Percentiles rank a stretch among this genome's conserved stretches.
phyloP scores from a whole-genome alignment of 2,797 vertebrate genomes.

The Chrysocyon brachyurus region DNA sequence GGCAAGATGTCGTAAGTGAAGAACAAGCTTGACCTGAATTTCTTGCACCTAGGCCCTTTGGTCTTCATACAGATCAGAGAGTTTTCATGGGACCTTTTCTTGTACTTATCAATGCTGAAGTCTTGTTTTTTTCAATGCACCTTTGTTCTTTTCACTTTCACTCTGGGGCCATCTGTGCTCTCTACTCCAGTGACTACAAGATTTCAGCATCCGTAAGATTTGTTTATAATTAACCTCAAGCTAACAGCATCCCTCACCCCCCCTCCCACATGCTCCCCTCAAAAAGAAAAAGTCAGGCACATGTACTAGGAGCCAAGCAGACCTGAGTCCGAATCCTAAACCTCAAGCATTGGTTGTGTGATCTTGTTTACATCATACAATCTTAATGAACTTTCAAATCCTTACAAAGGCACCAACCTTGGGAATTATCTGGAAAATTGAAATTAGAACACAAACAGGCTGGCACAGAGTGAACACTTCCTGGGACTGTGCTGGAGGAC shows the following conservation, averaged over 20 bases:
- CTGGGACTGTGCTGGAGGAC: fast-evolving
- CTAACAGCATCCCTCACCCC: neutral
- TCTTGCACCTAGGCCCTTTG: neutral
- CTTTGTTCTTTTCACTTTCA: neutral
- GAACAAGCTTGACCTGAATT: neutral
- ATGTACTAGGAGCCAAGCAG: neutral
- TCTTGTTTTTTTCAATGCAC: neutral
- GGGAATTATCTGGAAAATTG: neutral
- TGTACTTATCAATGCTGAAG: neutral
- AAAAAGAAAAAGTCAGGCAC: neutral
- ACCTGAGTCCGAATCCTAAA: neutral
- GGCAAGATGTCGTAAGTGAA: neutral
- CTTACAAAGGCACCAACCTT: neutral
- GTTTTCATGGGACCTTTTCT: neutral
- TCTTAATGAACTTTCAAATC: neutral
- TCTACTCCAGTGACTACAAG: neutral
- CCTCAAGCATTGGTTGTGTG: neutral
- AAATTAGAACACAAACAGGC: neutral
- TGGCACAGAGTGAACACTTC: neutral
- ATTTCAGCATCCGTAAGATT: neutral
- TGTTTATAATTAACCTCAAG: neutral
- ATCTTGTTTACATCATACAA: neutral
- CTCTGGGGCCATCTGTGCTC: neutral
- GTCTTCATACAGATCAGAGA: neutral
- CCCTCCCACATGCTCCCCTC: fast-evolving